phyloP scores from a whole-genome alignment of 2,888 invertebrate species.

The Amphipyra berbera region DNA sequence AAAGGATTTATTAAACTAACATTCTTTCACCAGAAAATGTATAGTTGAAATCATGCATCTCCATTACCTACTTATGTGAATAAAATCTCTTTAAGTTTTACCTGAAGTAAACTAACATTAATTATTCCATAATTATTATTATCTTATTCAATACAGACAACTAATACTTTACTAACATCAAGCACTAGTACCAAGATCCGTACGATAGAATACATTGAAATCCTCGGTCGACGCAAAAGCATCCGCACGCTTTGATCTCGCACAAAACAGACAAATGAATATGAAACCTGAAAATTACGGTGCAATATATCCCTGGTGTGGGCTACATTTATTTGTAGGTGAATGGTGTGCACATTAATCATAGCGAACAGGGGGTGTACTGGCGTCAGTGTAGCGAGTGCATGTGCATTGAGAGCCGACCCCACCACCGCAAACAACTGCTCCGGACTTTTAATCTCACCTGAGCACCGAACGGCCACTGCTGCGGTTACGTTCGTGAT shows the following conservation, averaged over 20 bases:
- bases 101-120: no score
- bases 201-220: conserved; percentile 47
- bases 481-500: conserved; percentile 69
- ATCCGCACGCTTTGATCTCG: conserved; percentile 70
- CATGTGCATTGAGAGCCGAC: conserved; percentile 75
- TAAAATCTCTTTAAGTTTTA: no score
- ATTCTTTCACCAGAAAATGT: no score
- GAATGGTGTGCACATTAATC: conserved; percentile 80
- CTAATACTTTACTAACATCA: conserved; percentile 7
- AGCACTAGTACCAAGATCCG: conserved; percentile 29
- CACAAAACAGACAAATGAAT: conserved; percentile 77
- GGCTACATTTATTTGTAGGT: conserved; percentile 76
- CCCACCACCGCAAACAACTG: conserved; percentile 80
- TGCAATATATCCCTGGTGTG: conserved; percentile 71
- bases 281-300: conserved; percentile 76
- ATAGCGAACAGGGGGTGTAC: conserved; percentile 66
- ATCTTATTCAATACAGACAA: conserved; percentile 6
- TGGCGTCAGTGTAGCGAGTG: conserved; percentile 71
- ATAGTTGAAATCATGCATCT: no score
- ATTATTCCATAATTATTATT: no score
- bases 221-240: conserved; percentile 22
- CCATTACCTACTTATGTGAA: no score
- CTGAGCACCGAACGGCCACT: conserved; percentile 69
- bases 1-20: no score
- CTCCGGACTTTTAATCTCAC: conserved; percentile 85